Evolutionary conservation across 2,113 vertebrate genomes (phyloP), one percentile per base, ranked within the genome.

Genomic region (Coptodon rendalli): DNA sequence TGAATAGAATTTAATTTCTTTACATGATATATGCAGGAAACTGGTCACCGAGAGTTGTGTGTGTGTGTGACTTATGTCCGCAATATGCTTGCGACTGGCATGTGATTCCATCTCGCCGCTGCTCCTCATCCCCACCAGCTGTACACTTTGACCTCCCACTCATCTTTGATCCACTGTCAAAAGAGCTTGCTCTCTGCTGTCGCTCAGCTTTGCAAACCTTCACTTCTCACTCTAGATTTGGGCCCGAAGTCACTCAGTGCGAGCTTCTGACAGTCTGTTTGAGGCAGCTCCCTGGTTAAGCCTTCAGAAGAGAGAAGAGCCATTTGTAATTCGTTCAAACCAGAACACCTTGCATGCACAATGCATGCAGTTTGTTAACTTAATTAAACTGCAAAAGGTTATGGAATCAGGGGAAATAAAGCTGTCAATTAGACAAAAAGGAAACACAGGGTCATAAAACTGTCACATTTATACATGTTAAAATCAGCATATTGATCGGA

Each of bases 161-260:
- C 87, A 87, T 95, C 92, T 96, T 95, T 96, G 95, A 96, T 96
- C 92, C 84, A 14, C 90, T 92, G 94, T 96, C 94, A 95, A 90
- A 96, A 96, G 92, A 93, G 82, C 92, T 82, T 84, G 57, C 92
- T 86, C 86, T 89, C 83, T 85, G 87, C 91, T 68, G 80, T 93
- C 89, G 87, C 92, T 95, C 90, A 89, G 91, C 92, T 78, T 91
- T 36, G 85, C 90, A 87, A 91, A 91, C 85, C 90, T 83, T 91
- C 91, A 87, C 89, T 91, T 93, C 92, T 91, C 10, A 83, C 87
- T 91, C 88, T 89, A 87, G 90, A 94, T 93, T 93, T 88, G 86
- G 91, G 92, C 89, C 93, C 10, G 80, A 56, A 95, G 92, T 93
- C 82, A 78, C 91, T 92, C 87, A 29, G 86, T 83, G 92, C 63